These are phyloP conservation scores for Pithys albifrons DNA, from an alignment of 2,113 vertebrate genomes.

Conservation along the genomic window DNA sequence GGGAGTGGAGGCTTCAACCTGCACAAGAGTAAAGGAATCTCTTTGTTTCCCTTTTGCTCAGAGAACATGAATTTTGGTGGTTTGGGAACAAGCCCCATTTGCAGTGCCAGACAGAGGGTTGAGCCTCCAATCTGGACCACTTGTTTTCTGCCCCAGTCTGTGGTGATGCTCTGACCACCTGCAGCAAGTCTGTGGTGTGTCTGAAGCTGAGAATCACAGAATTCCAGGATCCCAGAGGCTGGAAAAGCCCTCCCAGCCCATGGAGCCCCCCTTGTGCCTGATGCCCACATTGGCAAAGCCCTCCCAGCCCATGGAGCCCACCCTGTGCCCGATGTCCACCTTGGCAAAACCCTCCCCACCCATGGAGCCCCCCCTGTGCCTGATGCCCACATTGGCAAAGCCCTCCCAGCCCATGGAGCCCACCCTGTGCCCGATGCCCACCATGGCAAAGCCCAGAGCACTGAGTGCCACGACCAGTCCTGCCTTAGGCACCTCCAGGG, in stretches of 20 bases:
- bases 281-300: no score
- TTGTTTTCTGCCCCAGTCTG: accelerated
- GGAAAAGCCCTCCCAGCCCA: not conserved
- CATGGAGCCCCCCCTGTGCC: no score
- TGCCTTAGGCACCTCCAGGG: no score
- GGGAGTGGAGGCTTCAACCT: not conserved
- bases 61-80: not conserved
- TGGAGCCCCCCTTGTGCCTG: not conserved
- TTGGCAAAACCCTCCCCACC: no score
- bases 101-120: not conserved
- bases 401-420: no score
- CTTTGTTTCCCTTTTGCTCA: not conserved
- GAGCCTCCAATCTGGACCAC: not conserved
- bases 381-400: no score
- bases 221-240: not conserved
- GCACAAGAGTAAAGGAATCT: not conserved
- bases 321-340: no score
- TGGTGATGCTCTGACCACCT: not conserved
- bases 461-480: no score
- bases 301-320: no score
- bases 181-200: not conserved
- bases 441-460: no score
- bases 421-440: no score
- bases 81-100: not conserved
- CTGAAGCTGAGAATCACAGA: not conserved